Percentiles rank a stretch among this genome's conserved stretches.
Evolutionary conservation across 2,797 vertebrate genomes (phyloP).

Genomic region (Notamacropus eugenii): DNA sequence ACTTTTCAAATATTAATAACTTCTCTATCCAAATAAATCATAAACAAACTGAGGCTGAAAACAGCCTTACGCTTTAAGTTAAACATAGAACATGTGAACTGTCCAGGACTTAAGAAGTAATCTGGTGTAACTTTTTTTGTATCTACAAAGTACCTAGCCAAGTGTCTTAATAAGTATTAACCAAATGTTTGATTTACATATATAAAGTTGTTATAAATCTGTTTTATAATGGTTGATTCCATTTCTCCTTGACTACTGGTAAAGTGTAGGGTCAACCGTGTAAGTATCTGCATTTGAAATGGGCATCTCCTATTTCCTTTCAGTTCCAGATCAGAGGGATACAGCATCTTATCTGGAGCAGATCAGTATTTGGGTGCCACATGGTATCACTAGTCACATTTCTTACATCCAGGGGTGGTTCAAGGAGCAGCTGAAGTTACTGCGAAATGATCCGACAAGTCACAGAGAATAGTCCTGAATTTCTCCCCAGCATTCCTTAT

Average conservation of each 20-base stretch:
- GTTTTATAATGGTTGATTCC: conserved; percentile 31
- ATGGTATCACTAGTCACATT: conserved; percentile 53
- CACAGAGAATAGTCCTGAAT: conserved; percentile 70
- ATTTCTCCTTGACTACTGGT: conserved; percentile 35
- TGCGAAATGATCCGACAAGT: conserved; percentile 58
- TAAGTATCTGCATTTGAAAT: conserved; percentile 66
- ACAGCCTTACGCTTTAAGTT: not conserved
- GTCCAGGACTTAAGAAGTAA: not conserved
- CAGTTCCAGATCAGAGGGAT: conserved; percentile 59
- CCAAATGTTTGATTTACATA: not conserved
- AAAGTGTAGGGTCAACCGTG: conserved; percentile 67
- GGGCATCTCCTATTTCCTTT: conserved; percentile 56
- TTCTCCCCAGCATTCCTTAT: conserved; percentile 64
- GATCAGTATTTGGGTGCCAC: conserved; percentile 66
- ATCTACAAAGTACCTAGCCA: not conserved
- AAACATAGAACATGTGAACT: not conserved
- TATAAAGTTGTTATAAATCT: not conserved
- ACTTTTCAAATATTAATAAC: conserved; percentile 34
- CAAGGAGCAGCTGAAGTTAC: conserved; percentile 68
- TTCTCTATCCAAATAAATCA: conserved; percentile 2
- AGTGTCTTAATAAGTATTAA: conserved; percentile 32
- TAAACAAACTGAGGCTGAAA: not conserved
- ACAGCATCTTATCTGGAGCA: conserved; percentile 62
- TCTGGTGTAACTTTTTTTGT: not conserved
- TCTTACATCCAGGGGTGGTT: conserved; percentile 56